Evolutionary conservation across 2,797 vertebrate genomes (phyloP).

Genomic region (Artibeus lituratus): DNA sequence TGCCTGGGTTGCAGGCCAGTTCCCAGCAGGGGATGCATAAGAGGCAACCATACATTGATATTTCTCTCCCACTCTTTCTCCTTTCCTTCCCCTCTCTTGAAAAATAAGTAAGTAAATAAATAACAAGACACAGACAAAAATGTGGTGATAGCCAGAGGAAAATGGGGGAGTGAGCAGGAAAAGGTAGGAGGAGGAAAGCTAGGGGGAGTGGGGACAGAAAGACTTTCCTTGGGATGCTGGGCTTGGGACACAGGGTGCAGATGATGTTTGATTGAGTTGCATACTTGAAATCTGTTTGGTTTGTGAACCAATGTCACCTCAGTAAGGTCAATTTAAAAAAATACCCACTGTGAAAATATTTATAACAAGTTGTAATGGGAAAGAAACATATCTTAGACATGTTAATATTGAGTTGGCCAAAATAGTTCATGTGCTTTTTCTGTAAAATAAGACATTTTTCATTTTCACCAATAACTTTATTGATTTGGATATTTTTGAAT

Average conservation of each 20-base stretch:
- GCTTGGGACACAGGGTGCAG: background rate
- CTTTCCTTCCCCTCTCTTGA: too few species aligned
- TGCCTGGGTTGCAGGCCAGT: too few species aligned
- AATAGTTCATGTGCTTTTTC: background rate
- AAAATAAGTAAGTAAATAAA: too few species aligned
- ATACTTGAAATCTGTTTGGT: background rate
- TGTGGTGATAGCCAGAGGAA: background rate
- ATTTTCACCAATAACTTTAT: background rate
- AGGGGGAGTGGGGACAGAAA: too few species aligned
- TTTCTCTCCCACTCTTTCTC: too few species aligned
- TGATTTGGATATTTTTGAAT: background rate
- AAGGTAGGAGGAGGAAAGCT: too few species aligned
- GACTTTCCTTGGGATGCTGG: background rate
- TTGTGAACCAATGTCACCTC: background rate
- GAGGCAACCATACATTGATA: too few species aligned
- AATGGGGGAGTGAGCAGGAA: background rate
- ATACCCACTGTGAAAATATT: background rate
- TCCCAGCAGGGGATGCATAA: too few species aligned
- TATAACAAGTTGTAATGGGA: background rate
- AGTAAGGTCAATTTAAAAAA: background rate
- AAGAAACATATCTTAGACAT: background rate
- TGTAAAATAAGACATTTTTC: background rate
- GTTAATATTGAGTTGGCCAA: background rate
- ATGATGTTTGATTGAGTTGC: background rate
- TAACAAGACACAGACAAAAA: background rate